Evolutionary conservation across 2,888 invertebrate genomes (phyloP).

Genomic region (Panzeria rudis): DNA sequence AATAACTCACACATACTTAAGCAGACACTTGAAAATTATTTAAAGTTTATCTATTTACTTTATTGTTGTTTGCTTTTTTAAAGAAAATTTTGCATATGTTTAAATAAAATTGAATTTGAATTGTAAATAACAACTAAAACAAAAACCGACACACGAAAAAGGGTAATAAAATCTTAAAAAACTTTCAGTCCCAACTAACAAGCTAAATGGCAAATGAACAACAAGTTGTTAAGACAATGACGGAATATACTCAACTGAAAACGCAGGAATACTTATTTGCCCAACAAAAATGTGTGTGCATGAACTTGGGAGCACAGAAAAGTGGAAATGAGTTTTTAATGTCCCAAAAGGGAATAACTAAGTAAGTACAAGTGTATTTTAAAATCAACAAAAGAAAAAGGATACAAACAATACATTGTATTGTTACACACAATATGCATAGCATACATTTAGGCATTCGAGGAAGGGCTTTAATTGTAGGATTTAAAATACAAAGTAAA

Average conservation of each 20-base stretch:
- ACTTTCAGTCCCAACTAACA: conserved; percentile 71
- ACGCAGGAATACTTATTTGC: conserved; percentile 16
- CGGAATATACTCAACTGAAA: conserved; percentile 51
- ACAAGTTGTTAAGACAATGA: conserved; percentile 67
- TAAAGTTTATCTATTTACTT: conserved; percentile 76
- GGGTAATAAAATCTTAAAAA: conserved; percentile 72
- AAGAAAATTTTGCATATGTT: conserved; percentile 76
- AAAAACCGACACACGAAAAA: conserved; percentile 46
- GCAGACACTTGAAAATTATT: conserved; percentile 74
- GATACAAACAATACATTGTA: conserved; percentile 40
- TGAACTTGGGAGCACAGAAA: conserved; percentile 10
- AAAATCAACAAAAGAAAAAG: conserved; percentile 67
- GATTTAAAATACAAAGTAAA: conserved; percentile 79
- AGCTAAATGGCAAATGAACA: conserved; percentile 52
- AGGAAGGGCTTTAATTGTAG: conserved; percentile 68
- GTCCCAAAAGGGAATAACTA: conserved; percentile 81
- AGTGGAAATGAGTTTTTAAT: conserved; percentile 82
- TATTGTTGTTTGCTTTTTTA: conserved; percentile 72
- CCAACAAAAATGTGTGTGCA: background rate
- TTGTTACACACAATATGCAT: conserved; percentile 28
- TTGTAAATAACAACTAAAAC: conserved; percentile 72
- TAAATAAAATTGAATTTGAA: conserved; percentile 76
- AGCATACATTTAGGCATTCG: conserved; percentile 40
- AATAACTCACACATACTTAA: conserved; percentile 48
- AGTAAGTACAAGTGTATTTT: conserved; percentile 50